These are phyloP conservation scores for Cavia porcellus DNA, from an alignment of 2,113 vertebrate species.

Conservation along the genomic window DNA sequence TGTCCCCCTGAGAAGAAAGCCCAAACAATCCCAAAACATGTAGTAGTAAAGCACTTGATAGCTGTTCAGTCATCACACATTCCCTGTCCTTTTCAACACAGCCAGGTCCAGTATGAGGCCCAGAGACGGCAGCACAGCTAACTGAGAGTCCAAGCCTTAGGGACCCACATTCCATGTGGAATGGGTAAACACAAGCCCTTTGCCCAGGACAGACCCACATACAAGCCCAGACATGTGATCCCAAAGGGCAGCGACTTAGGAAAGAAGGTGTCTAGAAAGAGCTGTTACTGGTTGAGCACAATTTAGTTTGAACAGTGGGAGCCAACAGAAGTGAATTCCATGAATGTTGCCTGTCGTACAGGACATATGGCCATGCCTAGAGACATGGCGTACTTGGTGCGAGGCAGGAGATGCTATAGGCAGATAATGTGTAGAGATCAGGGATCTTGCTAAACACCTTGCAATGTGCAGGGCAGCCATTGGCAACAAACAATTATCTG, in stretches of 20 bases:
- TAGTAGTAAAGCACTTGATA: not conserved
- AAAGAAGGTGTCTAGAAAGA: not conserved
- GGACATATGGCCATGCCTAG: not conserved
- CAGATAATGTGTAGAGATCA: not conserved
- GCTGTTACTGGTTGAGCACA: not conserved
- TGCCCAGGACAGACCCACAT: not conserved
- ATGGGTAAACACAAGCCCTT: not conserved
- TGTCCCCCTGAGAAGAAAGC: not conserved
- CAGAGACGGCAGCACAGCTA: not conserved
- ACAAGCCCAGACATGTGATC: not conserved
- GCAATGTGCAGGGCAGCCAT: fast-evolving
- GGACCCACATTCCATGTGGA: not conserved
- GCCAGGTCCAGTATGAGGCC: no score
- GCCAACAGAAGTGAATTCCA: not conserved
- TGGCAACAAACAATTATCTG: not conserved
- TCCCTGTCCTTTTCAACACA: not conserved
- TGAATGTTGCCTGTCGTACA: no score
- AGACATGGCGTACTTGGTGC: not conserved
- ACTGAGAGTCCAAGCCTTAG: not conserved
- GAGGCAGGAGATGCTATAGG: no score
- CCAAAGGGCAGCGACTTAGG: not conserved
- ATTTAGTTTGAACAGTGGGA: not conserved
- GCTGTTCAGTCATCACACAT: not conserved
- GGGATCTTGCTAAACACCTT: not conserved
- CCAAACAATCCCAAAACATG: not conserved